A percentile compares a stretch with the other conserved stretches of the same genome.
Evolutionary conservation across 37 sponge, comb jelly and placozoan species (phyloP).

Genomic region (Halichondria panicea): DNA sequence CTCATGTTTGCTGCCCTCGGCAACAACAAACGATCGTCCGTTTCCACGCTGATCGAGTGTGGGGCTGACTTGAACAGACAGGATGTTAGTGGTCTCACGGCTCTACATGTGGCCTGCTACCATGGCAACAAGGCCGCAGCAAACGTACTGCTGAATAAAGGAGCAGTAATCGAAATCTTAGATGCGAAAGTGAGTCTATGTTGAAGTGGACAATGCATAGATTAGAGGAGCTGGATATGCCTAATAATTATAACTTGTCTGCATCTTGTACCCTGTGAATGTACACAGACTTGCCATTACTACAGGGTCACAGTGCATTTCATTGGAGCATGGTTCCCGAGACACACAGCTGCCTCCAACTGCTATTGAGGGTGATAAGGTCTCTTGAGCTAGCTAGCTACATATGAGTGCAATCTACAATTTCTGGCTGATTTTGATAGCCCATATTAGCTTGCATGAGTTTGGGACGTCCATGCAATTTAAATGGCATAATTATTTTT

Average conservation of each 20-base stretch:
- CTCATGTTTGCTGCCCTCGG: constrained; percentile 84
- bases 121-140: constrained; percentile 56
- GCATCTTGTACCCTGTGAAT: background rate
- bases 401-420: no score
- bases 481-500: background rate
- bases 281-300: background rate
- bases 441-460: no score
- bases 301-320: constrained; percentile 57
- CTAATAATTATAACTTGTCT: background rate
- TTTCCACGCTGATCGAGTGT: constrained; percentile 57
- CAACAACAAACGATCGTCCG: constrained; percentile 45
- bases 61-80: constrained; percentile 45
- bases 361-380: constrained; percentile 39
- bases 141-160: constrained; percentile 38
- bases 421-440: no score
- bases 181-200: constrained; percentile 42
- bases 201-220: background rate
- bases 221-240: background rate
- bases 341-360: constrained; percentile 36
- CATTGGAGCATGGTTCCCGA: constrained; percentile 61
- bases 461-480: background rate
- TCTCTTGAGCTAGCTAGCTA: background rate
- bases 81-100: constrained; percentile 65
- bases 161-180: constrained; percentile 22
- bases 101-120: constrained; percentile 75